A percentile compares a stretch with the other conserved stretches of the same genome.
phyloP scores from a whole-genome alignment of 2,113 vertebrate genomes.

The Podarcis raffonei region DNA sequence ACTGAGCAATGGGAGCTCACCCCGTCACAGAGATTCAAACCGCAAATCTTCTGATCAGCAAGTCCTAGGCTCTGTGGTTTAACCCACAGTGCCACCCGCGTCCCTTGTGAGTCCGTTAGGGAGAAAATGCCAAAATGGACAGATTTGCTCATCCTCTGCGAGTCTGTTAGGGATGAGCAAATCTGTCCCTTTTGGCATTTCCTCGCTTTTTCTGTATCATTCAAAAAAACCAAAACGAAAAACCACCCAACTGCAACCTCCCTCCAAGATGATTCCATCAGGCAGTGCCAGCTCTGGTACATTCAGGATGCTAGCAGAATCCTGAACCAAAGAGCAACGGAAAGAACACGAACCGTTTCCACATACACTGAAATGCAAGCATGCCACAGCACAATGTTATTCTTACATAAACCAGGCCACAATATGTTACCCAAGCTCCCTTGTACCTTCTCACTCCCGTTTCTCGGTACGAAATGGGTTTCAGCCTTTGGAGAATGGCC shows the following conservation, averaged over 20 bases:
- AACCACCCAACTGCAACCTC: too few species aligned
- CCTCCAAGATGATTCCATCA: background rate
- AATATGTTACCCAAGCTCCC: background rate
- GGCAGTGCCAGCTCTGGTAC: too few species aligned
- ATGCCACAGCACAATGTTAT: background rate
- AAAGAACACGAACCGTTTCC: background rate
- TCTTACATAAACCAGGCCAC: background rate
- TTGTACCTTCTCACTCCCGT: conserved; percentile 6
- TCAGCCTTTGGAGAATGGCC: background rate
- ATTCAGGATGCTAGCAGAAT: background rate
- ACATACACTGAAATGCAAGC: background rate
- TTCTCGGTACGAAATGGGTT: conserved; percentile 5
- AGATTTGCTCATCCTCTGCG: too few species aligned
- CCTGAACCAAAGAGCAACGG: background rate
- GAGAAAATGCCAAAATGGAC: too few species aligned
- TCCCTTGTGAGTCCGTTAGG: too few species aligned
- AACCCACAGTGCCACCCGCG: too few species aligned
- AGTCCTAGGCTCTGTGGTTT: too few species aligned
- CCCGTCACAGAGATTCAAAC: too few species aligned
- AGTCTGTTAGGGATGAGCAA: too few species aligned
- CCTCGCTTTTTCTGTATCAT: too few species aligned
- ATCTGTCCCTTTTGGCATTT: background rate
- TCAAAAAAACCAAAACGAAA: background rate
- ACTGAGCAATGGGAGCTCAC: too few species aligned
- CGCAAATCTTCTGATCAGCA: too few species aligned